Evolutionary conservation across 1,140 invertebrate genomes (phyloP), one percentile per base, ranked within the genome.

Genomic region (Drosophila ogumai): DNA sequence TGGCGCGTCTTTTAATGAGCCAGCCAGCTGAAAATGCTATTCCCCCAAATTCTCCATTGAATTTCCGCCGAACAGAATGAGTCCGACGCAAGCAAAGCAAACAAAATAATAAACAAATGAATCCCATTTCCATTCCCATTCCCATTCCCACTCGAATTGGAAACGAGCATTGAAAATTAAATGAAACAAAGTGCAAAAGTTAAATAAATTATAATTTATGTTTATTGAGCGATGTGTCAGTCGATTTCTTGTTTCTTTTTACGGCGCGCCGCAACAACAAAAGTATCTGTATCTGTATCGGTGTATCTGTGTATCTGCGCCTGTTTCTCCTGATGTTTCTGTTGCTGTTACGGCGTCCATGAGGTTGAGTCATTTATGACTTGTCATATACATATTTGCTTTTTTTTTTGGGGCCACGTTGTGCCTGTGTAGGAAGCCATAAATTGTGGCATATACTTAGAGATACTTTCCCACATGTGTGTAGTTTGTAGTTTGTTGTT

Each of bases 201-300:
- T 87, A 77, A 71, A 88, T 88, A 80, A 88, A 88, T 88, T 87
- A 61, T 88, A 88, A 87, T 88, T 88, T 88, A 88, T 88, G 84
- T 88, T 88, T 90, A 88, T 88, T 88, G 85, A 77, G 85, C 81
- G 81, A 88, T 90, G 64, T 75, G 85, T 78, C 81, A 84, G 71
- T 84, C 76, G 78, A 76, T 75, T 73, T 78, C 52, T 67, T 50
- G 65, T 79, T 50, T 65, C 76, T 52, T 63, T 86, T 87, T 79
- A 82, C 75, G 82, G 85, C 84, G 58, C 54, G 54, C 59, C 46
- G 38, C 54, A 67, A 56, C 77, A 80, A 71, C 73, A 77, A 85
- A 77, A 74, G 57, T 58, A 60, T 59, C 60, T 66, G 49, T 66
- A 41, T 13, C 46, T 66, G 49, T 66, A 41, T 13, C 46, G 32